These are phyloP conservation scores for Enhydra lutris DNA, from an alignment of 2,113 vertebrate genomes.

Conservation along the genomic window DNA sequence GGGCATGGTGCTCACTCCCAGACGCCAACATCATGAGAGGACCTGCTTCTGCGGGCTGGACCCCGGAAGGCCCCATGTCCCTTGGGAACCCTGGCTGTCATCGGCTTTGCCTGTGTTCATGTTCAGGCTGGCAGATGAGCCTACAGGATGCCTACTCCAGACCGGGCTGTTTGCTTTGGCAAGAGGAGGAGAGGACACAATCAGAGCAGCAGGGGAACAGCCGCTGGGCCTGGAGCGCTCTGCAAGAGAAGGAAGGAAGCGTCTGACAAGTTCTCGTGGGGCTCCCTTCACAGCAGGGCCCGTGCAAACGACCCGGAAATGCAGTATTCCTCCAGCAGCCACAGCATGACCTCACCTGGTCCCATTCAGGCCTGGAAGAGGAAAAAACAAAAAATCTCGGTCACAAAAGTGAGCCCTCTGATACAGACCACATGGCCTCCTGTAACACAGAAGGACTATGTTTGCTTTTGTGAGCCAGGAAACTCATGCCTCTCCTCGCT, in stretches of 20 bases:
- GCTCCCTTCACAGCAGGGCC: slow-evolving; percentile 13
- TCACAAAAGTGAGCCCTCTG: background rate
- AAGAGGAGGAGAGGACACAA: background rate
- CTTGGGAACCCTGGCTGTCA: background rate
- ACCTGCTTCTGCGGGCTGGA: background rate
- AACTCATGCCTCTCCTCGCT: background rate
- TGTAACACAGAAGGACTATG: background rate
- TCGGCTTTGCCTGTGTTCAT: background rate
- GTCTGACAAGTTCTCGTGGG: fast-evolving
- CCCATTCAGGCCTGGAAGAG: slow-evolving; percentile 44
- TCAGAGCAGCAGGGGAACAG: fast-evolving
- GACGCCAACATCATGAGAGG: slow-evolving; percentile 82
- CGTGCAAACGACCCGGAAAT: background rate
- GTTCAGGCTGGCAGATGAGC: background rate
- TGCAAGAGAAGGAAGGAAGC: background rate
- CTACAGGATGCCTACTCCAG: background rate
- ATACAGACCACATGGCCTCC: background rate
- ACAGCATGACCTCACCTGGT: background rate
- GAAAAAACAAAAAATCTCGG: slow-evolving; percentile 22
- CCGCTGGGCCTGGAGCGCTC: background rate
- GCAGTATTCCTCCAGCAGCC: background rate
- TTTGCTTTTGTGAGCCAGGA: background rate
- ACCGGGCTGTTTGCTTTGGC: background rate
- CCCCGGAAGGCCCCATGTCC: background rate
- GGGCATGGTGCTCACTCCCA: slow-evolving; percentile 87